Evolutionary conservation across 37 sponge, comb jelly and placozoan species (phyloP), one percentile per base, ranked within the genome.

Genomic region (Beroe ovata): DNA sequence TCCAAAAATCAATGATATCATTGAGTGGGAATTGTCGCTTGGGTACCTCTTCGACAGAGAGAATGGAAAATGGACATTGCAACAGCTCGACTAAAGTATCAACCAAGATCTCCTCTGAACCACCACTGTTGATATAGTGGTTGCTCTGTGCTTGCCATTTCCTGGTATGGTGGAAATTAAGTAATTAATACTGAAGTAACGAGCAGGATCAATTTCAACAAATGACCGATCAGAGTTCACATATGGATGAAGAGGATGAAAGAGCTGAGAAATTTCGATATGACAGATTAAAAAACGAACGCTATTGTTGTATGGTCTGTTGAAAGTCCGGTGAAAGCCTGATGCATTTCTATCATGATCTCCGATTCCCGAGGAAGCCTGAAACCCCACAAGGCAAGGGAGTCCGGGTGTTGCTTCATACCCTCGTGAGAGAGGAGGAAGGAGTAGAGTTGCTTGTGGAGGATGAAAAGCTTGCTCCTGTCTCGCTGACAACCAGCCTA

Each of bases 401-500:
- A 16, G 28, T 40, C 84, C 35, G 25, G 35, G 28, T 77, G 84
- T 42, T 77, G 84, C 28, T 35, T 33, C n/a, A 18, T 40, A 11
- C 47, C 84, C 84, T 77, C 84, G 84, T 77, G 84, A 3, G 42
- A 33, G 22, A 77, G 84, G n/a, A 77, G 47, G 47, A 42, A 77
- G 54, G 84, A 32, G 84, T 40, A 77, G 47, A 77, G 84, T 77
- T 77, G 84, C 33, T 77, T 77, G 84, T 77, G 84, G 20, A 77
- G 84, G n/a, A 25, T 40, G 84, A 77, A 77, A 1, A 77, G 84
- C 47, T 77, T 77, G 54, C 84, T 77, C 33, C 54, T 39, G 8
- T 77, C 84, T 3, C 4, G 54, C 38, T 77, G 42, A 77, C 41
- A 16, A n/a, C 54, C 84, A 0, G 84, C 84, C 84, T 77, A 23